Base-by-base conservation (phyloP, 2,888 invertebrate genomes). In the Subacronicta megacephala region DNA sequence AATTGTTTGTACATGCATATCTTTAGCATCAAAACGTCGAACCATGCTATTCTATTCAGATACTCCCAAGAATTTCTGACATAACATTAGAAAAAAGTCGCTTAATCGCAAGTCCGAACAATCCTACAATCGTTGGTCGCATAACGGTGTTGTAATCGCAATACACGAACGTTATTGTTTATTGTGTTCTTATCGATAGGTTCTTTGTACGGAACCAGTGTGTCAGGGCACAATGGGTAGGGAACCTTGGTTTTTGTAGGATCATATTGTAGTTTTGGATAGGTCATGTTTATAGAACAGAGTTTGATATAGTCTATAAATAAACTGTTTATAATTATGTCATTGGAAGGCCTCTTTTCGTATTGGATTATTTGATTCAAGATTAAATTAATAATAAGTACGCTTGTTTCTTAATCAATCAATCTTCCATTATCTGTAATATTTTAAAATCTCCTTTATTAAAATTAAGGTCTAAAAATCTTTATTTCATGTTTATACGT, bases 141-240 rank as follows among this genome's bases (percentile, higher is more conserved):
- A 85, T 85, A 85, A 83, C 81, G 73, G 78, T 78, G 65, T 70
- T 41, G 85, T 84, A 87, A 86, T 86, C 56, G 85, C 84, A 87
- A 87, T 87, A 87, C 80, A 78, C 81, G 85, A 87, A 81, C 90
- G 91, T 92, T 93, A 93, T 94, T 93, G 93, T 94, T 92, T 91
- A 93, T 94, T 94, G 93, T 93, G 80, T 93, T 92, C 90, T 92
- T 92, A 93, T 93, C 91, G 89, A 90, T 90, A 88, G 89, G 85
- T 88, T 80, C 83, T 82, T 78, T 80, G 82, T 82, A 80, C 82
- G 83, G 83, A 85, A 83, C 84, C 81, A 76, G 78, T 76, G 75
- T 78, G 78, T 66, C 66, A 53, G 78, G 78, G 66, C 75, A 91
- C 92, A 92, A 92, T 92, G 74, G 88, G 53, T 60, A 20, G 74